Evolutionary conservation across 2,888 invertebrate species (phyloP), one percentile per base, ranked within the genome.

Genomic region (Acronicta aceris): DNA sequence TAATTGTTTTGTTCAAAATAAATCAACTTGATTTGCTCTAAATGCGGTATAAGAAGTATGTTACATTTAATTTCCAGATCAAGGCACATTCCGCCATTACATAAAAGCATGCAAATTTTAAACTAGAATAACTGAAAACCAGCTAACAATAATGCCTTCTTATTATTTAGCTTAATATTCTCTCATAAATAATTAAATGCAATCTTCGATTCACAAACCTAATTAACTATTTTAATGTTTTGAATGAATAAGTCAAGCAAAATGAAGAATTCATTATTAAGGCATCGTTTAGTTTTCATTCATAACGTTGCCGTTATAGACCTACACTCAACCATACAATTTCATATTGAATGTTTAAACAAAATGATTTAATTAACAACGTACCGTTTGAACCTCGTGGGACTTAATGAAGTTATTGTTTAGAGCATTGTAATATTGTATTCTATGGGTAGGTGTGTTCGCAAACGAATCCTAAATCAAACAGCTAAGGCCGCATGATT

Each of bases 321-420:
- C 30, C 15, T 16, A 13, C 15, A 41, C 52, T 36, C 10, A 47
- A 65, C 57, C 62, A 76, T 62, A 58, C 62, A 59, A 57, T 41
- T 65, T 41, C 21, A 59, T 45, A 13, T 40, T 0, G 36, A 55
- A 55, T 36, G 42, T 38, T 76, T 40, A 62, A 74, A 74, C 65
- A 74, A 70, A 76, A 63, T 57, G 56, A 63, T 59, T 63, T 41
- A 70, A 74, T 70, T 70, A 66, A 45, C 36, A 38, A 15, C 42
- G 46, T 27, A 21, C 21, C 49, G 33, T 27, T 46, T 15, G 15
- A 21, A 21, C 16, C 40, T 53, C 58, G 59, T 53, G 59, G 40
- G 61, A 40, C 25, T 33, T 78, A 76, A 76, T 64, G 61, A 78
- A 64, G 52, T 54, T 60, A 78, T 78, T 78, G 78, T 74, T 71